Evolutionary conservation across 2,888 invertebrate species (phyloP), one percentile per base, ranked within the genome.

Genomic region (Hemicrepidius hirtus): DNA sequence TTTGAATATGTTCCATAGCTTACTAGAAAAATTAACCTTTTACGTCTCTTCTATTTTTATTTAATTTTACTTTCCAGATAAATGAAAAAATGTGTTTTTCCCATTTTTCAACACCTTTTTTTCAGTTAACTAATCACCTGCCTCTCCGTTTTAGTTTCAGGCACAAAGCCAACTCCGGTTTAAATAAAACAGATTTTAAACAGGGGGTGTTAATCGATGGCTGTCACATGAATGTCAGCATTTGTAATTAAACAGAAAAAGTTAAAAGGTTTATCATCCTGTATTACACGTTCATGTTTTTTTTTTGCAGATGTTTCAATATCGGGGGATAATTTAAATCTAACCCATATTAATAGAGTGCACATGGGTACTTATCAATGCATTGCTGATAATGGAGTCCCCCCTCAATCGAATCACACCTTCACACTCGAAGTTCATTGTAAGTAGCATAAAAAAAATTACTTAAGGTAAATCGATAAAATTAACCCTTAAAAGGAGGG

Each of bases 391-490:
- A 98, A 98, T 84, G 97, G 96, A 0, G 92, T 97, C 82, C 92
- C 94, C 44, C 97, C 97, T 0, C 89, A 93, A 20, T 93, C 93
- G 21, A 94, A 92, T 84, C 93, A 94, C 84, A 93, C 92, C 12
- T 95, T 94, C 76, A 90, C 91, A 67, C 90, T 97, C n/a, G 94
- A 96, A 86, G 95, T 97, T 7, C 94, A 95, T 82, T 97, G 97
- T 97, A 87, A 94, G 95, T 91, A 83, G n/a, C n/a, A n/a, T n/a
- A n/a, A n/a, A n/a, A n/a, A n/a, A n/a, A n/a, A n/a, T n/a, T n/a
- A n/a, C n/a, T n/a, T n/a, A n/a, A n/a, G n/a, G n/a, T n/a, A n/a
- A n/a, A n/a, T n/a, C n/a, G n/a, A n/a, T n/a, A n/a, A n/a, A n/a
- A n/a, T n/a, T n/a, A n/a, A n/a, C n/a, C n/a, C n/a, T n/a, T n/a